Percentiles rank a stretch among this genome's conserved stretches.
Evolutionary conservation across 1,140 invertebrate species (phyloP).

Genomic region (Pseudomyrmex gracilis): DNA sequence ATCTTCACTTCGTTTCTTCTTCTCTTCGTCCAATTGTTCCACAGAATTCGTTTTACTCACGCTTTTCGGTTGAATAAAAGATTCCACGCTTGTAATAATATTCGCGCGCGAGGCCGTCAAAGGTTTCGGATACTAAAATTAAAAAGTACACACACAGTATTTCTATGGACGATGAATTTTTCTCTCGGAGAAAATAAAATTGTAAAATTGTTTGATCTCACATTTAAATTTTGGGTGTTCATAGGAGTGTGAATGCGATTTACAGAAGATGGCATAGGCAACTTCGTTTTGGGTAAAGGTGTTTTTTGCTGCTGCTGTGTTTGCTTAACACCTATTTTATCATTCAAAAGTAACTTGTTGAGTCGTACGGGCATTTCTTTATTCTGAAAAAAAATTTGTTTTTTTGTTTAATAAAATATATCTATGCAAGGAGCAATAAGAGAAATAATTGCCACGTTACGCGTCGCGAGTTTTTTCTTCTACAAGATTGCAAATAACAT

Average conservation of each 20-base stretch:
- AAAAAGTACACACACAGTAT: conserved; percentile 5
- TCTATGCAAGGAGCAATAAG: background rate
- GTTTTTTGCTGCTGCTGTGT: conserved; percentile 74
- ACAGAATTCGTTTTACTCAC: conserved; percentile 72
- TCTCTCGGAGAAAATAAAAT: conserved; percentile 23
- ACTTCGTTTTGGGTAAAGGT: conserved; percentile 77
- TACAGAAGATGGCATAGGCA: conserved; percentile 74
- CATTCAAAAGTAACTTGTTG: conserved; percentile 55
- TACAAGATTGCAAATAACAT: background rate
- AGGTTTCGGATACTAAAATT: conserved; percentile 76
- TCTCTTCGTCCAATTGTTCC: conserved; percentile 72
- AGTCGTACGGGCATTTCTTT: conserved; percentile 59
- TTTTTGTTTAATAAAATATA: conserved; percentile 21
- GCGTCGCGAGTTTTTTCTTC: too few species aligned
- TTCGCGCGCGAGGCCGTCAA: conserved; percentile 76
- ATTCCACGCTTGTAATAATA: conserved; percentile 77
- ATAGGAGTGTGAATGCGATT: conserved; percentile 78
- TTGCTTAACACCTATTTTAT: conserved; percentile 65
- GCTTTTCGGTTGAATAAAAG: conserved; percentile 77
- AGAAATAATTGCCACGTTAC: too few species aligned
- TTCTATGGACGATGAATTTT: conserved; percentile 3
- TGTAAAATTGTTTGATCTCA: conserved; percentile 40
- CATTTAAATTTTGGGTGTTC: conserved; percentile 58
- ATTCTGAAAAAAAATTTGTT: conserved; percentile 64
- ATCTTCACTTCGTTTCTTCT: conserved; percentile 80